Conservation (phyloP, 1,140 invertebrate genomes). For the Brachionus paranguensis region DNA sequence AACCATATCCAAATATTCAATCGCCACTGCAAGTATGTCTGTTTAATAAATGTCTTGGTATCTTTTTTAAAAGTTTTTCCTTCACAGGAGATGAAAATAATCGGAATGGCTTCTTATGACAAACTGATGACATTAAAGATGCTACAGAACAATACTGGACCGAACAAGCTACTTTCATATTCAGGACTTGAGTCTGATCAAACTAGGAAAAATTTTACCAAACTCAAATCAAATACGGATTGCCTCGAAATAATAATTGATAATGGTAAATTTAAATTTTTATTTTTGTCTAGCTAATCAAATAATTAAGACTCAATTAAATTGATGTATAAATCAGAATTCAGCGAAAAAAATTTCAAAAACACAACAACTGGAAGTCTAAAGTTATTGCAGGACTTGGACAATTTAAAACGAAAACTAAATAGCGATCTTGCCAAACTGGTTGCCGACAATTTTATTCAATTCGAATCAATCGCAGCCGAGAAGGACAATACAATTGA, state of each 20-base stretch:
- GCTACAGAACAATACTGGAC: not conserved
- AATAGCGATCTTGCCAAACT: not conserved
- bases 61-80: not conserved
- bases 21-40: not conserved
- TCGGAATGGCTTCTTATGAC: not conserved
- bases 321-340: not conserved
- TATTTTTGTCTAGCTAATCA: not conserved
- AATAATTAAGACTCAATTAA: not conserved
- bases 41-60: not conserved
- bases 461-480: not conserved
- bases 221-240: not conserved
- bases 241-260: not conserved
- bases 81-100: not conserved
- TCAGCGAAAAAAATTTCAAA: not conserved
- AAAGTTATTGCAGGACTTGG: slow-evolving; percentile 1
- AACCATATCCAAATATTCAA: not conserved
- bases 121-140: not conserved
- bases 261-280: not conserved
- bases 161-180: not conserved
- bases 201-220: not conserved
- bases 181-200: not conserved
- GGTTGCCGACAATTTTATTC: not conserved
- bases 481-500: not conserved
- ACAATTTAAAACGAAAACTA: not conserved
- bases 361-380: not conserved